A percentile compares a stretch with the other conserved stretches of the same genome.
phyloP scores from a whole-genome alignment of 2,113 vertebrate species.

The Hydropotes inermis region DNA sequence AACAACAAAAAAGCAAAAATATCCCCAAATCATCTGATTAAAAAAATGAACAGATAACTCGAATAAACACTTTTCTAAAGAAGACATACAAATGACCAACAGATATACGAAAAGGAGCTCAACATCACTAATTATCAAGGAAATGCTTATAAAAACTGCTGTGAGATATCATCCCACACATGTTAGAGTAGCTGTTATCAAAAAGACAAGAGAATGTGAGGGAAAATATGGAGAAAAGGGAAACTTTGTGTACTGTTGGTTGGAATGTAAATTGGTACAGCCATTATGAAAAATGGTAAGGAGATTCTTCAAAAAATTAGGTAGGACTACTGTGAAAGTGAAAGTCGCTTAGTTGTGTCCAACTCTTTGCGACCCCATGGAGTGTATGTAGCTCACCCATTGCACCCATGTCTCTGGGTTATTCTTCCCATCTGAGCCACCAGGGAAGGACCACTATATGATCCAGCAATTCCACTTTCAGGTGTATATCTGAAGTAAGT shows the following conservation, averaged over 20 bases:
- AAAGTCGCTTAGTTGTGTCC: background rate
- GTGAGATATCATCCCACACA: background rate
- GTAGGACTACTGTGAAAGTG: background rate
- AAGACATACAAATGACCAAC: background rate
- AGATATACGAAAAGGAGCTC: background rate
- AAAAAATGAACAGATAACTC: background rate
- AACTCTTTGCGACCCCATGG: background rate
- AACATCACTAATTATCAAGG: background rate
- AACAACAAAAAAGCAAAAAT: background rate
- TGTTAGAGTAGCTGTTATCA: background rate
- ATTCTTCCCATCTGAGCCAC: background rate
- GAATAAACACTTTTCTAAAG: background rate
- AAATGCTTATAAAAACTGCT: background rate
- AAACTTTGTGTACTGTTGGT: background rate
- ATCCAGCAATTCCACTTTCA: background rate
- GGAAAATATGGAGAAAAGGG: background rate
- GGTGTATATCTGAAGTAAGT: background rate
- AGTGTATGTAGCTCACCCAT: background rate
- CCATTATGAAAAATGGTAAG: background rate
- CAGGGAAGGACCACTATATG: background rate
- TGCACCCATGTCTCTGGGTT: background rate
- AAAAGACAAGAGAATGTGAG: background rate
- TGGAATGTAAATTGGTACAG: background rate
- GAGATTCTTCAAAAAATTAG: background rate
- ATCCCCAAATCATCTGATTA: background rate